Evolutionary conservation across 2,797 vertebrate species (phyloP).

Genomic region (Selene dorsalis): DNA sequence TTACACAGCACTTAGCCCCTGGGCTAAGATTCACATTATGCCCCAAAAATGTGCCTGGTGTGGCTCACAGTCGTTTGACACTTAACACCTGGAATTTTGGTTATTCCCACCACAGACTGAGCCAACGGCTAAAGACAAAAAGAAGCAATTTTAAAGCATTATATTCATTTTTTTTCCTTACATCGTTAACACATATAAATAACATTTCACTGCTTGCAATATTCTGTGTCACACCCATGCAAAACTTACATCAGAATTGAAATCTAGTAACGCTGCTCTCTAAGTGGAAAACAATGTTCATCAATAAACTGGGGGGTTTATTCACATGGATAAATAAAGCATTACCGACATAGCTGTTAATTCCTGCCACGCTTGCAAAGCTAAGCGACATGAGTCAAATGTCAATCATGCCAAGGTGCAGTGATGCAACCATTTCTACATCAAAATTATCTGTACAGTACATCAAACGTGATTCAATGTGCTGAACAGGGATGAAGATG

Average conservation of each 20-base stretch:
- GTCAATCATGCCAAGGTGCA: neutral
- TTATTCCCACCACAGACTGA: neutral
- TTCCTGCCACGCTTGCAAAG: neutral
- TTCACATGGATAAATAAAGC: constrained; percentile 13
- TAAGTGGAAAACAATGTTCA: constrained; percentile 3
- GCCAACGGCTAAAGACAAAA: neutral
- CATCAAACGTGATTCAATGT: no score
- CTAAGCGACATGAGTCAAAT: constrained; percentile 2
- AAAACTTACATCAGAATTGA: constrained; percentile 55
- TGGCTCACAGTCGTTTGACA: neutral
- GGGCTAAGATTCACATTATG: constrained; percentile 23
- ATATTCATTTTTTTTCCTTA: neutral
- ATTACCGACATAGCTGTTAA: neutral
- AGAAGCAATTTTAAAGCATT: neutral
- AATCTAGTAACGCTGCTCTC: constrained; percentile 12
- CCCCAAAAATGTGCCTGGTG: constrained; percentile 5
- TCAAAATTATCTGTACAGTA: no score
- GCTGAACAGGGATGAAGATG: no score
- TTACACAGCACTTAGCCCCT: constrained; percentile 16
- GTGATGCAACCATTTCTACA: constrained; percentile 1
- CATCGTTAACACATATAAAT: neutral
- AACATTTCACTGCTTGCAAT: neutral
- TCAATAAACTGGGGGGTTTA: constrained; percentile 14
- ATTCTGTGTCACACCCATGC: neutral
- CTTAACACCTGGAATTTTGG: neutral